Base-by-base conservation (phyloP, 2,113 vertebrate genomes). In the Poicephalus meyeri region DNA sequence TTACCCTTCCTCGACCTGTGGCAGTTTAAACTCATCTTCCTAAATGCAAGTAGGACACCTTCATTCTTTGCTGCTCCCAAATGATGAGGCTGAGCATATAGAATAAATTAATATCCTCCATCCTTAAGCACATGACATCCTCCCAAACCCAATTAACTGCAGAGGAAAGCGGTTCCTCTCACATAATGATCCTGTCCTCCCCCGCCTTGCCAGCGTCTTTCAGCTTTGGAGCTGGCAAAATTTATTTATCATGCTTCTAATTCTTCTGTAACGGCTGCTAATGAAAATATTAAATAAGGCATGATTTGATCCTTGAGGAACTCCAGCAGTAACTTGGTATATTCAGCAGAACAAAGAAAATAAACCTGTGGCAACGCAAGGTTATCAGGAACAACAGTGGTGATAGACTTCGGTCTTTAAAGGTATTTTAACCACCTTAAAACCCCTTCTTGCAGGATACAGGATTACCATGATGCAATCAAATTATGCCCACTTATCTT, bases 261-360 rank as follows among this genome's bases (percentile, higher is more conserved):
- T 86, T 95, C 92, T 68, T 92, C 72, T 71, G 92, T 63, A 96
- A 95, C 94, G 64, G 88, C 91, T 91, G 89, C 64, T 92, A 96
- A 96, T 92, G 91, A 91, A 95, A 96, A 81, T 95, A 95, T 88
- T 93, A 66, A 84, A 95, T 92, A 91, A 86, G 69, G 56, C 33
- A 37, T 37, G n/a, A 81, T 81, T 76, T 41, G 56, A 93, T 92
- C 89, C 91, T 95, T 85, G 61, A 96, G 84, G 56, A 95, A 70
- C 80, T 89, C 86, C 89, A 87, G 91, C 69, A 76, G 33, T 12
- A 84, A 63, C 77, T 89, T 81, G 0, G 0, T 41, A 69, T 16
- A 13, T 44, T 65, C 71, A 74, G 39, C n/a, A 44, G 50, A 60
- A 70, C 2, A 13, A 50, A 23, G 46, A 86, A 72, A 70, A 31